Evolutionary conservation across 2,888 invertebrate genomes (phyloP).

Genomic region (Carcina quercana): DNA sequence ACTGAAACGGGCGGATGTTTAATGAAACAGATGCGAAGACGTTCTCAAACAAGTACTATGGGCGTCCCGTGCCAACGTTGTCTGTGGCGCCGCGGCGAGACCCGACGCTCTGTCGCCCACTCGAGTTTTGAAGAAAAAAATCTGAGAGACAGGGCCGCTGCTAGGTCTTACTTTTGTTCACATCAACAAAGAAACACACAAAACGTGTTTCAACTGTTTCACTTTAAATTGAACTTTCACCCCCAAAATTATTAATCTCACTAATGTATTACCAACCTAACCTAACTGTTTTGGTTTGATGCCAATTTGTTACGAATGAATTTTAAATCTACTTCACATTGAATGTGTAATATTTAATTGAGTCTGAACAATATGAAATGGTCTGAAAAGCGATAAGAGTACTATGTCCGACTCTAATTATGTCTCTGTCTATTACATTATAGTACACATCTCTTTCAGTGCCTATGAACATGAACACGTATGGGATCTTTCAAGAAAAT

Average conservation of each 20-base stretch:
- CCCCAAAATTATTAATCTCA: too few species aligned
- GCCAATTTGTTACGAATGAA: too few species aligned
- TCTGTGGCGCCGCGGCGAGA: constrained; percentile 52
- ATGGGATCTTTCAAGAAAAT: constrained; percentile 21
- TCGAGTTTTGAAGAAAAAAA: constrained; percentile 48
- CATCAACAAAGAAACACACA: not conserved
- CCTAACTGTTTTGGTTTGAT: too few species aligned
- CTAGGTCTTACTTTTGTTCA: too few species aligned
- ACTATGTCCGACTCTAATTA: too few species aligned
- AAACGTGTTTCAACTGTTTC: not conserved
- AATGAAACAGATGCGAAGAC: constrained; percentile 66
- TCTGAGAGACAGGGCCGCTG: too few species aligned
- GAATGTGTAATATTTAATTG: too few species aligned
- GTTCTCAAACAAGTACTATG: constrained; percentile 57
- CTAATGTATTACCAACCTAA: too few species aligned
- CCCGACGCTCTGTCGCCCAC: constrained; percentile 23
- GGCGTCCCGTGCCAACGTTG: constrained; percentile 56
- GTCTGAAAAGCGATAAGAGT: too few species aligned
- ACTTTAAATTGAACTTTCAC: not conserved
- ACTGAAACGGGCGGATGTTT: constrained; percentile 64
- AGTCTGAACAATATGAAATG: too few species aligned
- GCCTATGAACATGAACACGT: constrained; percentile 21
- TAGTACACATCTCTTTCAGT: too few species aligned
- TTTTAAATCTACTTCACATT: too few species aligned
- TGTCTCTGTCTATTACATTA: not conserved